Evolutionary conservation across 1,140 invertebrate species (phyloP).

Genomic region (Tetraneura akinire): DNA sequence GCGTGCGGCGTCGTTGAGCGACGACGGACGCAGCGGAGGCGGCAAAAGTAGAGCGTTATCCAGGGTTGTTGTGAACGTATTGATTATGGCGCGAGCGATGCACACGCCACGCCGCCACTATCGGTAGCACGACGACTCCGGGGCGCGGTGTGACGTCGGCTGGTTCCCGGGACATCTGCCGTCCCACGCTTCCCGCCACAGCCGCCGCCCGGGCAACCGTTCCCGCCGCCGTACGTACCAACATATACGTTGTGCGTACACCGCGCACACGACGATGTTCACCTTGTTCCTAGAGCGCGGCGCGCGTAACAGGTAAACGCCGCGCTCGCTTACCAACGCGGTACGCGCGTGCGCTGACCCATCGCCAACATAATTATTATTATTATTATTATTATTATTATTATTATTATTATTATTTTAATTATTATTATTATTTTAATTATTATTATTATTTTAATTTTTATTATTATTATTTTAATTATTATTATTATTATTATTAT

Average conservation of each 20-base stretch:
- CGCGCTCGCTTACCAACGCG: not conserved
- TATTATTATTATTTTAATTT: no score
- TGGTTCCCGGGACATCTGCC: conserved; percentile 49
- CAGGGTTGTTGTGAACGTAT: conserved; percentile 49
- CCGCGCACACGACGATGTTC: not conserved
- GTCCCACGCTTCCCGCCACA: not conserved
- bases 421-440: no score
- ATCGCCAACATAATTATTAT: not conserved
- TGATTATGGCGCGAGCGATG: conserved; percentile 47
- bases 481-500: no score
- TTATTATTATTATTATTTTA: no score
- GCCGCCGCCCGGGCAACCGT: conserved; percentile 27
- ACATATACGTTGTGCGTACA: not conserved
- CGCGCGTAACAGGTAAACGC: conserved; percentile 48
- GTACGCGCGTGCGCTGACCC: not conserved
- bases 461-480: no score
- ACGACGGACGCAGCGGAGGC: not conserved
- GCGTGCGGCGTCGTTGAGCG: not conserved
- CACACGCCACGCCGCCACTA: not conserved
- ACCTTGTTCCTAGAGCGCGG: not conserved
- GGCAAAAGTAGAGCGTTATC: conserved; percentile 28
- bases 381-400: not conserved
- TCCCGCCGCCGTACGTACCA: not conserved
- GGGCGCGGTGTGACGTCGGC: not conserved
- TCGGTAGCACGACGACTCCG: not conserved